Evolutionary conservation across 2,888 invertebrate genomes (phyloP), one percentile per base, ranked within the genome.

Genomic region (Cacoxenus indagator): DNA sequence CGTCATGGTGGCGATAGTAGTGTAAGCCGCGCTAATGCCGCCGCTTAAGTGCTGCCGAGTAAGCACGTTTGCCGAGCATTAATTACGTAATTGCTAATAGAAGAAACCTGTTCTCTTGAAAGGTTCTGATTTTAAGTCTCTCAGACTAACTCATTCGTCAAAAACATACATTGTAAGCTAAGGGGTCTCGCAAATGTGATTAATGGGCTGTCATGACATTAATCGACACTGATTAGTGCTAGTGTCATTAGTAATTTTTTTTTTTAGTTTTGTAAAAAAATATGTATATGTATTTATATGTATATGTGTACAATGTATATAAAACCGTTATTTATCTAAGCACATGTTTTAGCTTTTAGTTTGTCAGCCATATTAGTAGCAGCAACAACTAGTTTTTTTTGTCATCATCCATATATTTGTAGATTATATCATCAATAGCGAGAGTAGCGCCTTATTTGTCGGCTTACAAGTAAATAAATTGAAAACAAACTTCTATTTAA

Each of bases 51-150:
- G 61, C 43, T 62, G 61, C 45, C 61, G 45, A 11, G 37, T 62
- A 62, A 45, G 61, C 45, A 19, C 51, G 22, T 22, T 51, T 51
- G 57, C 14, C 45, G 5, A 22, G 61, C 45, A 62, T 62, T 37
- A 62, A 62, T 62, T 62, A 62, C 61, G 45, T 62, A 62, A 62
- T 55, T 27, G 26, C 26, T 17, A n/a, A 19, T 48, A 14, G 48
- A 48, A 19, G n/a, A n/a, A n/a, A 14, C 5, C 17, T 29, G 17
- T 57, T 26, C 19, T 29, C 57, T 29, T 57, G 29, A 29, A 57
- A 57, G 27, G 37, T 14, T 57, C 57, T n/a, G n/a, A 14, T 29
- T 29, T 29, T n/a, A 29, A 57, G n/a, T 19, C 29, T 17, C 8
- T 57, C n/a, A n/a, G 57, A 17, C 19, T 57, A 29, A n/a, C n/a